Percentiles rank a stretch among this genome's conserved stretches.
Conservation (phyloP, 1,140 invertebrate genomes). For the Drosophila lacteicornis region DNA sequence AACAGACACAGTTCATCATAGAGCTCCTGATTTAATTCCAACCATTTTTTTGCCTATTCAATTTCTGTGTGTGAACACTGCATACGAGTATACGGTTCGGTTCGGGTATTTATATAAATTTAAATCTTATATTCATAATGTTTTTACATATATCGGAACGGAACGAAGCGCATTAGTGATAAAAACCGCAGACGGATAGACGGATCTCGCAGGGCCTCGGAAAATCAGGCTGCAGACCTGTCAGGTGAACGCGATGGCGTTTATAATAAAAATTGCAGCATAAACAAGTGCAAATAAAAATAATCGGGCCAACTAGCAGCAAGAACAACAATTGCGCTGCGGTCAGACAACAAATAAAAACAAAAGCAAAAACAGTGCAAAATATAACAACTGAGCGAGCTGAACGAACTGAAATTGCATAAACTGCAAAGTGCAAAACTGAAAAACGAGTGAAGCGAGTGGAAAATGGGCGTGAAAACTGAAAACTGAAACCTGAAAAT, state of each 20-base stretch:
- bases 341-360: constrained; percentile 43
- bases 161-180: constrained; percentile 44
- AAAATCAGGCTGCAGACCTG: constrained; percentile 6
- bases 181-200: constrained; percentile 63
- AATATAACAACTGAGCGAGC: background rate
- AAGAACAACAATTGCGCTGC: constrained; percentile 47
- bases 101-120: constrained; percentile 14
- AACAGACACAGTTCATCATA: constrained; percentile 27
- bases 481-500: constrained; percentile 5
- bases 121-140: constrained; percentile 49
- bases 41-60: background rate
- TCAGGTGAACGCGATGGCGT: constrained; percentile 38
- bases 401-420: constrained; percentile 37
- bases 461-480: constrained; percentile 23
- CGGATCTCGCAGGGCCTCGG: constrained; percentile 28
- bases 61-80: background rate
- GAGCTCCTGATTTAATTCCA: constrained; percentile 27
- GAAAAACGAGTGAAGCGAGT: constrained; percentile 37
- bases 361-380: constrained; percentile 24
- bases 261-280: constrained; percentile 65
- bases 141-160: constrained; percentile 34
- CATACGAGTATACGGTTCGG: background rate
- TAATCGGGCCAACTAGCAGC: constrained; percentile 28
- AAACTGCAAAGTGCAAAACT: constrained; percentile 56
- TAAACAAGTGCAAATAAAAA: constrained; percentile 65